phyloP scores from a whole-genome alignment of 2,113 vertebrate genomes.

The Procavia capensis region DNA sequence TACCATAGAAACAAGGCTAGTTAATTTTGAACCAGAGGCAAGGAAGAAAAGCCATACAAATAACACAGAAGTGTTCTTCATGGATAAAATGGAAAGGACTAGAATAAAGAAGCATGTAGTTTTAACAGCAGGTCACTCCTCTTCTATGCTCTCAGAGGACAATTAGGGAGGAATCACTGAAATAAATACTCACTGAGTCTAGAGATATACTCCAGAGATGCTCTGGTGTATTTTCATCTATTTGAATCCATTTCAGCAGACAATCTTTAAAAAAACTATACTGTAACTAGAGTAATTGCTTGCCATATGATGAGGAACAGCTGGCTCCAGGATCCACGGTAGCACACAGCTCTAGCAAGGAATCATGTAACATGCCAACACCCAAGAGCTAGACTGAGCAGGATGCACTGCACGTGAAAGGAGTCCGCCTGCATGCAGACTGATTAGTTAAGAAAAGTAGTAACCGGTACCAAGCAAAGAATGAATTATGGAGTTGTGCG shows the following conservation, averaged over 20 bases:
- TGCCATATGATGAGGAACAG: background rate
- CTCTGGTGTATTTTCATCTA: background rate
- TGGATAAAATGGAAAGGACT: background rate
- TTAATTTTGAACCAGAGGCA: background rate
- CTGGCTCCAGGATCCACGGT: background rate
- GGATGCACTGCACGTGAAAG: background rate
- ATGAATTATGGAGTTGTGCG: slow-evolving; percentile 41
- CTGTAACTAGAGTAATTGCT: background rate
- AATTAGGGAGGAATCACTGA: background rate
- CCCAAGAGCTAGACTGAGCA: background rate
- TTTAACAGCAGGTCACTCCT: background rate
- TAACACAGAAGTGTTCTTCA: background rate
- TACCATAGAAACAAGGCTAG: background rate
- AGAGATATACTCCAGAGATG: background rate
- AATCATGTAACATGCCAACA: background rate
- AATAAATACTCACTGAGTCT: background rate
- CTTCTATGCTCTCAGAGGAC: background rate
- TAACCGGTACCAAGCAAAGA: slow-evolving; percentile 13
- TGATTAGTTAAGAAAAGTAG: background rate
- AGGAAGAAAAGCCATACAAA: background rate
- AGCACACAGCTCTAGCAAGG: background rate
- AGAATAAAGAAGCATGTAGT: background rate
- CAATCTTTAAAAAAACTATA: background rate
- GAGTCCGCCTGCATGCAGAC: background rate
- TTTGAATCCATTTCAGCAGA: background rate